A percentile compares a stretch with the other conserved stretches of the same genome.
These are phyloP conservation scores for Eupithecia vulgata DNA, from an alignment of 2,888 invertebrate genomes.

Conservation along the genomic window DNA sequence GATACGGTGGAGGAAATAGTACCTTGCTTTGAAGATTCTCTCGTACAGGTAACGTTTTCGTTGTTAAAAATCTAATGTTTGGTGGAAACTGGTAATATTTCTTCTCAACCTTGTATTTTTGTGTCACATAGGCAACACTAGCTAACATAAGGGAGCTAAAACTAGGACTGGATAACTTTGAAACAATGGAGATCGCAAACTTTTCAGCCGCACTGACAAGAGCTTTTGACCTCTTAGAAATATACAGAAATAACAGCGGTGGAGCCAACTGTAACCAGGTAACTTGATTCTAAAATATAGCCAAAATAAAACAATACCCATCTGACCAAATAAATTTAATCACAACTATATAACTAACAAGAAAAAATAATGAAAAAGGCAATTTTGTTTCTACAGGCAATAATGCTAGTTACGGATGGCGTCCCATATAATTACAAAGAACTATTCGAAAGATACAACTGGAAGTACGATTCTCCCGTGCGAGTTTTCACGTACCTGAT, in stretches of 20 bases:
- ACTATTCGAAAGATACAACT: constrained; percentile 95
- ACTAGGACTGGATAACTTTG: constrained; percentile 89
- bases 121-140: constrained; percentile 88
- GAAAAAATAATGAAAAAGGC: neutral
- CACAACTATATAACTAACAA: neutral
- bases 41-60: constrained; percentile 89
- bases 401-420: constrained; percentile 99
- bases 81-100: neutral
- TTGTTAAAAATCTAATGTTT: neutral
- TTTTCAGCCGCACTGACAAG: constrained; percentile 94
- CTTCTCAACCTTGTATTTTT: neutral
- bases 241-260: constrained; percentile 84
- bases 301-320: neutral
- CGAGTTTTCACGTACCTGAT: constrained; percentile 99
- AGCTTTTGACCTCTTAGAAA: constrained; percentile 94
- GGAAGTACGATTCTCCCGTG: constrained; percentile 92
- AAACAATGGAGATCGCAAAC: constrained; percentile 96
- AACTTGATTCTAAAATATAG: neutral
- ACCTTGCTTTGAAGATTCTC: constrained; percentile 93
- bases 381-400: constrained; percentile 87
- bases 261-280: constrained; percentile 87
- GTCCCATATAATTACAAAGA: constrained; percentile 97
- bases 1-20: constrained; percentile 91
- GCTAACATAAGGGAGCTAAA: constrained; percentile 93
- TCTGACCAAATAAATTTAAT: neutral